Evolutionary conservation across 2,888 invertebrate genomes (phyloP).

Genomic region (Habroteleia sp.): DNA sequence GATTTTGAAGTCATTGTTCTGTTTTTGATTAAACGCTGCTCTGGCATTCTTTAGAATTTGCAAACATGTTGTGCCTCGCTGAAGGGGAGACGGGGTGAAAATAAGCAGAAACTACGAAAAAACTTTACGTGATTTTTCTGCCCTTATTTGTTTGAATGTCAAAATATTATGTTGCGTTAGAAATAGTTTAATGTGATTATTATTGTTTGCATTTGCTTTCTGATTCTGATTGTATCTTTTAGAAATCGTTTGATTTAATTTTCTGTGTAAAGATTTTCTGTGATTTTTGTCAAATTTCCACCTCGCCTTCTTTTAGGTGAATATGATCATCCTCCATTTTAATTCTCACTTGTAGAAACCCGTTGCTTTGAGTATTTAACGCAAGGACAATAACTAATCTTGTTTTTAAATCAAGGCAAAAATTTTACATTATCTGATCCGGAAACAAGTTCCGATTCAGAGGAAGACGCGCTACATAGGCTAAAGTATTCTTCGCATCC

Average conservation of each 20-base stretch:
- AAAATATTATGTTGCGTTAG: too few species aligned
- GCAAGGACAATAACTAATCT: constrained; percentile 11
- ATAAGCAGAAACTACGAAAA: constrained; percentile 30
- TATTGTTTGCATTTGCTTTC: too few species aligned
- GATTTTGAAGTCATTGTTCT: too few species aligned
- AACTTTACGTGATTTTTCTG: background rate
- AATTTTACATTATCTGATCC: constrained; percentile 85
- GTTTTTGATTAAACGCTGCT: constrained; percentile 17
- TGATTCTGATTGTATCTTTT: too few species aligned
- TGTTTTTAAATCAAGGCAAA: constrained; percentile 80
- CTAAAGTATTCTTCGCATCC: constrained; percentile 79
- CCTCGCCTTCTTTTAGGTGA: constrained; percentile 16
- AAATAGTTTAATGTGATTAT: too few species aligned
- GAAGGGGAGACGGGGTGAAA: constrained; percentile 26
- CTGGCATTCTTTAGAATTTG: constrained; percentile 25
- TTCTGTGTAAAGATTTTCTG: constrained; percentile 9
- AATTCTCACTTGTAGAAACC: constrained; percentile 14
- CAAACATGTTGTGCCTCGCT: constrained; percentile 3
- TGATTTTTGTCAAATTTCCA: constrained; percentile 28
- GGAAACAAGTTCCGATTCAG: constrained; percentile 89
- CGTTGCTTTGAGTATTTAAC: too few species aligned
- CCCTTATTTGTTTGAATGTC: too few species aligned
- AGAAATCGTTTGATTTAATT: background rate
- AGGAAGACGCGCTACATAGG: constrained; percentile 86
- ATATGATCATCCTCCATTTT: constrained; percentile 50